These are phyloP conservation scores for Harpegnathos saltator DNA, from an alignment of 1,140 invertebrate genomes.

Conservation along the genomic window DNA sequence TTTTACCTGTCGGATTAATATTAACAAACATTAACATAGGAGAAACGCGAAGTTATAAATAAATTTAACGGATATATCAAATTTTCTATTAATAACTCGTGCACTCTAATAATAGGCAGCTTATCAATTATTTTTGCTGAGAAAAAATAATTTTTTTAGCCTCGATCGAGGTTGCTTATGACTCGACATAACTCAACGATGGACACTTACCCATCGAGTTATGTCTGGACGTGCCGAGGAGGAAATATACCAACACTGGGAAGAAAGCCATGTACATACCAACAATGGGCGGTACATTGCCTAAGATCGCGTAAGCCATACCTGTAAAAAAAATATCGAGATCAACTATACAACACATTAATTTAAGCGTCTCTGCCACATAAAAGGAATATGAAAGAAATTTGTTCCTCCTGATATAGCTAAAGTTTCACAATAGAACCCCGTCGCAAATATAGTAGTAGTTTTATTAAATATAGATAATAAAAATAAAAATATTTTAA, in stretches of 20 bases:
- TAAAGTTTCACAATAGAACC: no score
- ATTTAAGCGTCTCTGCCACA: no score
- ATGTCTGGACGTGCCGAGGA: conserved; percentile 96
- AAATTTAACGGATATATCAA: conserved; percentile 21
- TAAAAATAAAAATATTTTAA: no score
- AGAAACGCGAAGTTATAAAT: neutral
- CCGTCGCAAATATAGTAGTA: no score
- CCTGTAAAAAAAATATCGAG: conserved; percentile 86
- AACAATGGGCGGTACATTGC: conserved; percentile 93
- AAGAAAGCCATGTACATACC: conserved; percentile 98
- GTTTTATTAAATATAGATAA: no score
- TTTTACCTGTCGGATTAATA: neutral
- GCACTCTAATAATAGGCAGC: no score
- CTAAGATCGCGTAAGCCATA: conserved; percentile 96
- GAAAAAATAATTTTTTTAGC: neutral
- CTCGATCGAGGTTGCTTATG: neutral
- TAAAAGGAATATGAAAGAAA: no score
- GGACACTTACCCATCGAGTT: conserved; percentile 92
- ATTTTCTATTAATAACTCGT: neutral
- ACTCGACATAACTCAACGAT: neutral
- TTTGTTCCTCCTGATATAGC: no score
- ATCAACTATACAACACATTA: neutral
- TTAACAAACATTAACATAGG: neutral
- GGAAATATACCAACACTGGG: conserved; percentile 94
- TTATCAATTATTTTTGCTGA: no score